phyloP scores from a whole-genome alignment of 2,888 invertebrate genomes.

The Oligia latruncula region DNA sequence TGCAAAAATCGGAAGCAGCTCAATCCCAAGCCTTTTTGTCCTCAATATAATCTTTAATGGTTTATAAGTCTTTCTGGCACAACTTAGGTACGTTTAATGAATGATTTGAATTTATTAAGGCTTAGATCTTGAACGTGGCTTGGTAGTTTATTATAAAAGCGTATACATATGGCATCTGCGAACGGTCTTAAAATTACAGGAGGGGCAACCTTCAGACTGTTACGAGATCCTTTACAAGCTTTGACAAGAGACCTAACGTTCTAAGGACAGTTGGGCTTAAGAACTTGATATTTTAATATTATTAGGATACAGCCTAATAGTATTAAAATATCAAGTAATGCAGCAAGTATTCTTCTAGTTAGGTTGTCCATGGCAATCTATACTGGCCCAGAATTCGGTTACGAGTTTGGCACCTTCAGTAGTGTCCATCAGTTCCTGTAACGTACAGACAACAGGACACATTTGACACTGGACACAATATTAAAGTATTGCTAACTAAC shows the following conservation, averaged over 20 bases:
- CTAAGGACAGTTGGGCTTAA: not conserved
- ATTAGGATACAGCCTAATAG: too few species aligned
- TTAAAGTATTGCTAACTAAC: not conserved
- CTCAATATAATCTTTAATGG: too few species aligned
- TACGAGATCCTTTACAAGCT: not conserved
- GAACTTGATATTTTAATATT: too few species aligned
- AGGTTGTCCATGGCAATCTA: not conserved
- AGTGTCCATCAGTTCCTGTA: not conserved
- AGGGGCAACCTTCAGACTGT: not conserved
- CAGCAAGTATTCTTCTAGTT: not conserved
- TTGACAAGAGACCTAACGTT: not conserved
- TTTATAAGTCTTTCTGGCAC: too few species aligned
- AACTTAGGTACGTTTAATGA: too few species aligned
- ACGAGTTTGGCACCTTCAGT: not conserved
- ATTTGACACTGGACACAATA: not conserved
- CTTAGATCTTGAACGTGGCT: too few species aligned
- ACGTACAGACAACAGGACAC: not conserved
- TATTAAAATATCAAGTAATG: not conserved
- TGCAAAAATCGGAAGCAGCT: too few species aligned
- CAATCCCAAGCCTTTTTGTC: too few species aligned
- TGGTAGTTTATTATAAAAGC: too few species aligned
- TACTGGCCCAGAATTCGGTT: not conserved
- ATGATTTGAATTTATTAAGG: too few species aligned
- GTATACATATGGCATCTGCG: too few species aligned
- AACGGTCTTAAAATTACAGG: too few species aligned